Conservation (phyloP, 2,113 vertebrate genomes). For the Fukomys damarensis region DNA sequence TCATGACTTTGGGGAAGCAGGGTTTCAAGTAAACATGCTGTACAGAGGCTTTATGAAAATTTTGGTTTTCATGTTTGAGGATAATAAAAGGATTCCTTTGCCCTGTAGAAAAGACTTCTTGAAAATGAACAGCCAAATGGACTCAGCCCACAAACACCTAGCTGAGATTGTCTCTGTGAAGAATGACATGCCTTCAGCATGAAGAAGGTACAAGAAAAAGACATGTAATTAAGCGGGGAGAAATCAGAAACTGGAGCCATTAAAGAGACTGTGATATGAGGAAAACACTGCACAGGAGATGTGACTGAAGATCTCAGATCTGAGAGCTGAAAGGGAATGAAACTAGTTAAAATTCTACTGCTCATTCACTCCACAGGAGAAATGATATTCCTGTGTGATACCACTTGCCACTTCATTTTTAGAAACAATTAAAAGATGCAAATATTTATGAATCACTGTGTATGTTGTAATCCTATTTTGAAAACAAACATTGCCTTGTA, state of each 20-base stretch:
- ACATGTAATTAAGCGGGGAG: slow-evolving; percentile 65
- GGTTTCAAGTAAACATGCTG: slow-evolving; percentile 16
- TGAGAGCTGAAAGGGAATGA: slow-evolving; percentile 55
- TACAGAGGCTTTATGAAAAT: slow-evolving; percentile 9
- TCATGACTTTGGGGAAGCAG: slow-evolving; percentile 18
- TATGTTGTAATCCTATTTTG: slow-evolving; percentile 81
- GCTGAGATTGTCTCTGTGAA: slow-evolving; percentile 25
- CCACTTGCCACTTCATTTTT: slow-evolving; percentile 78
- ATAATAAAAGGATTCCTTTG: slow-evolving; percentile 45
- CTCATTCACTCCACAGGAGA: slow-evolving; percentile 51
- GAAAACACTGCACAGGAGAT: slow-evolving; percentile 36
- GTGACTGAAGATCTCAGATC: slow-evolving; percentile 63
- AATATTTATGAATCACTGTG: slow-evolving; percentile 83
- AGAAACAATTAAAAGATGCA: slow-evolving; percentile 85
- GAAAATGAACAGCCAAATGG: neutral
- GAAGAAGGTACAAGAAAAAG: slow-evolving; percentile 61
- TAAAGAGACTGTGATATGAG: slow-evolving; percentile 68
- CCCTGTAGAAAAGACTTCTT: slow-evolving; percentile 45
- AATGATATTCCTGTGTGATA: slow-evolving; percentile 47
- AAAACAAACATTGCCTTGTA: slow-evolving; percentile 79
- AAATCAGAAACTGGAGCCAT: slow-evolving; percentile 3
- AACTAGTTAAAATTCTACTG: slow-evolving; percentile 80
- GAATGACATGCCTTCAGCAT: slow-evolving; percentile 44
- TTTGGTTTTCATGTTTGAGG: neutral
- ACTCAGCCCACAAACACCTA: neutral